Percentiles rank a stretch among this genome's conserved stretches.
These are phyloP conservation scores for Pollenia griseotomentosa DNA, from an alignment of 2,888 invertebrate species.

Conservation along the genomic window DNA sequence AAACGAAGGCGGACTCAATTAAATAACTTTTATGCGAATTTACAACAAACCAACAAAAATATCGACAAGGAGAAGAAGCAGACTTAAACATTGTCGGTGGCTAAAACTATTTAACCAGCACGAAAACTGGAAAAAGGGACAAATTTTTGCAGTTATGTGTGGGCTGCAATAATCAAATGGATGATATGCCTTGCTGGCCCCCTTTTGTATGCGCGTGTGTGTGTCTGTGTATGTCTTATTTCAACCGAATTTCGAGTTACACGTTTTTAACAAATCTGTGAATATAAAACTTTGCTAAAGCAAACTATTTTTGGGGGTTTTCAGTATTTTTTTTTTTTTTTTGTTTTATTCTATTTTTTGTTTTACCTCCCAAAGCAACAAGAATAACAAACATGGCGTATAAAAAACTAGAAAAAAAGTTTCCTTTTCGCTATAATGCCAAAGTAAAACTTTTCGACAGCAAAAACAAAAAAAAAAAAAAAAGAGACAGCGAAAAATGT, in stretches of 20 bases:
- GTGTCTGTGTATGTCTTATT: background rate
- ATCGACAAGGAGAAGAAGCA: background rate
- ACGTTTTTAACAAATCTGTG: slow-evolving; percentile 49
- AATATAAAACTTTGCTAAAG: slow-evolving; percentile 57
- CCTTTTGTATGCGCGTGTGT: background rate
- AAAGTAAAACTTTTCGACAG: slow-evolving; percentile 62
- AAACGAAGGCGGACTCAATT: slow-evolving; percentile 72
- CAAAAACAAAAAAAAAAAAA: slow-evolving; percentile 49
- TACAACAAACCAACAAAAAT: slow-evolving; percentile 22
- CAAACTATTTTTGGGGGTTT: slow-evolving; percentile 60
- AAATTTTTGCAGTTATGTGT: slow-evolving; percentile 18
- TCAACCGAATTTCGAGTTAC: slow-evolving; percentile 31
- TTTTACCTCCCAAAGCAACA: slow-evolving; percentile 29
- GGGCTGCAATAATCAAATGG: background rate
- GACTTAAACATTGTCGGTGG: slow-evolving; percentile 50
- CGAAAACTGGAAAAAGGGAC: slow-evolving; percentile 17
- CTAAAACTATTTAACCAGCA: slow-evolving; percentile 52
- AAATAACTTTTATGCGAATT: slow-evolving; percentile 72
- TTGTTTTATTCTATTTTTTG: slow-evolving; percentile 2
- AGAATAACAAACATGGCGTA: slow-evolving; percentile 50
- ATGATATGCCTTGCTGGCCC: background rate
- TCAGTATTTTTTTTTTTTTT: background rate
- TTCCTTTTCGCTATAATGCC: slow-evolving; percentile 43
- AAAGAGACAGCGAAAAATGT: slow-evolving; percentile 33
- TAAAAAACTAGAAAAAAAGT: slow-evolving; percentile 25